A percentile compares a stretch with the other conserved stretches of the same genome.
These are phyloP conservation scores for Eulemur macaco DNA, from an alignment of 2,113 vertebrate species.

Conservation along the genomic window DNA sequence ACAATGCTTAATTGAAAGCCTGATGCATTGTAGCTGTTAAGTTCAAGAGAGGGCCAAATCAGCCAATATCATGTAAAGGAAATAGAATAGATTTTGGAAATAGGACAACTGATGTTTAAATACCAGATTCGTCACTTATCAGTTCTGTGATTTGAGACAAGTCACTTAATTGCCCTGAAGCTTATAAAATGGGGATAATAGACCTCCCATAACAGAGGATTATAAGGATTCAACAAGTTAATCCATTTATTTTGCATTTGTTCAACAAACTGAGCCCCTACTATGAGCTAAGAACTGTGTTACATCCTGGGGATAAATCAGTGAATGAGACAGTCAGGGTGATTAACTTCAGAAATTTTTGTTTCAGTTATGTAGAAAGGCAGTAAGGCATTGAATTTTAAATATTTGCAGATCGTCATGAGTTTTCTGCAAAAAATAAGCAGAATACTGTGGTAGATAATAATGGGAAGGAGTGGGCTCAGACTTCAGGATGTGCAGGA, in stretches of 20 bases:
- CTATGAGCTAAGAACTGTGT: neutral
- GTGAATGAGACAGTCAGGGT: neutral
- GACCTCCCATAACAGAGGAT: neutral
- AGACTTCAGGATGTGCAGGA: neutral
- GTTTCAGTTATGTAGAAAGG: neutral
- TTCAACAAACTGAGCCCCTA: neutral
- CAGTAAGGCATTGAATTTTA: neutral
- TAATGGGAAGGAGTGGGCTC: neutral
- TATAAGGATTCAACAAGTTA: neutral
- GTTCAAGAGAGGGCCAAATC: neutral
- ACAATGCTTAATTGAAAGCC: neutral
- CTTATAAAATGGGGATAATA: neutral
- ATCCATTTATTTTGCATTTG: neutral
- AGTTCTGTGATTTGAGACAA: neutral
- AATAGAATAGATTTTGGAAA: neutral
- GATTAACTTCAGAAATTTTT: neutral
- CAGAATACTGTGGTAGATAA: neutral
- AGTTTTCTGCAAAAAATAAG: neutral
- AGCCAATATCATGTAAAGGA: neutral
- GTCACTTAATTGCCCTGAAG: neutral
- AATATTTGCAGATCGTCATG: neutral
- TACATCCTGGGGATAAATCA: neutral
- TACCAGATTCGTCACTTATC: neutral
- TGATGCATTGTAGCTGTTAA: neutral
- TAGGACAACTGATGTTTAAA: neutral